These are phyloP conservation scores for Cetonia aurata DNA, from an alignment of 2,888 invertebrate species.

Conservation along the genomic window DNA sequence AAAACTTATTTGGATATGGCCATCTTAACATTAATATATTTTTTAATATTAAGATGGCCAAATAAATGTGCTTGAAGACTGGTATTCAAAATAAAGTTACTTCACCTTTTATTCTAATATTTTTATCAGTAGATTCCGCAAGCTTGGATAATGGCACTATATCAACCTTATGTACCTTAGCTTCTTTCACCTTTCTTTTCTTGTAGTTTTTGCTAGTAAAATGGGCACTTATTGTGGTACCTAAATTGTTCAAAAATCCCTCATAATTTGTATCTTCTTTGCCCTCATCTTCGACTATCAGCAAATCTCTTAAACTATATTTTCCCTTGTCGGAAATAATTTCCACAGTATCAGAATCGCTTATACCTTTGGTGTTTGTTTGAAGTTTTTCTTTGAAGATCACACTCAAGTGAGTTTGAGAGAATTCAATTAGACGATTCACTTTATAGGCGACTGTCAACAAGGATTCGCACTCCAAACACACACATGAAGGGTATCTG, in stretches of 20 bases:
- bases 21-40: too few species aligned
- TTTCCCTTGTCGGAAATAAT: constrained; percentile 54
- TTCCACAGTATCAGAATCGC: constrained; percentile 50
- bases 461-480: constrained; percentile 47
- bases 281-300: constrained; percentile 54
- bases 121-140: not conserved
- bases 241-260: constrained; percentile 57
- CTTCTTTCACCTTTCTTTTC: constrained; percentile 4
- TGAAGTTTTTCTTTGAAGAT: constrained; percentile 43
- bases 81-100: too few species aligned
- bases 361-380: not conserved
- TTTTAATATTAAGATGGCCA: too few species aligned
- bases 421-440: constrained; percentile 47
- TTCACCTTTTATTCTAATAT: not conserved
- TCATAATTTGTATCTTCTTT: constrained; percentile 49
- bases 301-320: constrained; percentile 54
- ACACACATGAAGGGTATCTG: constrained; percentile 45
- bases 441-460: constrained; percentile 47
- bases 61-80: too few species aligned
- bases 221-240: constrained; percentile 54
- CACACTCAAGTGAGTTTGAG: constrained; percentile 44
- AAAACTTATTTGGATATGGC: too few species aligned
- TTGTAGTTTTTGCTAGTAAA: constrained; percentile 46
- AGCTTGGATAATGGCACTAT: constrained; percentile 25
- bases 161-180: constrained; percentile 22